These are phyloP conservation scores for Zosterops hypoxanthus DNA, from an alignment of 2,113 vertebrate genomes.

Conservation along the genomic window DNA sequence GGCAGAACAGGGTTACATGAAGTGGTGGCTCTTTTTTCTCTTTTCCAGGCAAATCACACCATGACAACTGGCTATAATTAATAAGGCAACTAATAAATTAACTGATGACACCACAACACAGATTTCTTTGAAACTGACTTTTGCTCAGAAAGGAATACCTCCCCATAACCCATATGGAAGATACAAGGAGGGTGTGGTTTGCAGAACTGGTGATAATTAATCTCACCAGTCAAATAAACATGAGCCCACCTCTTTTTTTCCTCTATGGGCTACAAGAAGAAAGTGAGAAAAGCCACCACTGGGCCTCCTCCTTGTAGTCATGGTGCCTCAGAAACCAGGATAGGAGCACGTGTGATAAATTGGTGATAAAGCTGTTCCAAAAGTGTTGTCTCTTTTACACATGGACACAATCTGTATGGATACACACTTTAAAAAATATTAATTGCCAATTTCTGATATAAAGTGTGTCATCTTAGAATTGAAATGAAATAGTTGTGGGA, in stretches of 20 bases:
- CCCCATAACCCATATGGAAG: background rate
- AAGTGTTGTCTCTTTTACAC: background rate
- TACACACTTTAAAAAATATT: background rate
- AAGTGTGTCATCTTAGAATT: background rate
- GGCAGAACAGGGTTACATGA: background rate
- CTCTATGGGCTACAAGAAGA: background rate
- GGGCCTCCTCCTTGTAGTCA: background rate
- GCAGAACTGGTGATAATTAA: constrained; percentile 5
- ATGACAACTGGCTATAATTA: background rate
- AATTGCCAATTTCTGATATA: background rate
- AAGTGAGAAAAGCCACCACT: background rate
- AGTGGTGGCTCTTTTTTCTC: background rate
- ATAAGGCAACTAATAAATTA: background rate
- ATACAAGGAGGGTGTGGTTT: background rate
- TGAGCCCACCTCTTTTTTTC: background rate
- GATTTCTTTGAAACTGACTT: background rate
- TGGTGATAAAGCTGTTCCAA: background rate
- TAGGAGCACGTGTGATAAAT: fast-evolving
- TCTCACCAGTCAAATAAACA: background rate
- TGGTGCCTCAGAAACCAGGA: background rate
- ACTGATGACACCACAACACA: background rate
- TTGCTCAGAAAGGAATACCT: background rate
- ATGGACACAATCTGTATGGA: background rate
- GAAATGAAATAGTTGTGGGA: background rate
- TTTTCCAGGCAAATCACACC: background rate